Evolutionary conservation across 92 coral and sea anemone genomes (phyloP).

Genomic region (Zoanthus solanderi): DNA sequence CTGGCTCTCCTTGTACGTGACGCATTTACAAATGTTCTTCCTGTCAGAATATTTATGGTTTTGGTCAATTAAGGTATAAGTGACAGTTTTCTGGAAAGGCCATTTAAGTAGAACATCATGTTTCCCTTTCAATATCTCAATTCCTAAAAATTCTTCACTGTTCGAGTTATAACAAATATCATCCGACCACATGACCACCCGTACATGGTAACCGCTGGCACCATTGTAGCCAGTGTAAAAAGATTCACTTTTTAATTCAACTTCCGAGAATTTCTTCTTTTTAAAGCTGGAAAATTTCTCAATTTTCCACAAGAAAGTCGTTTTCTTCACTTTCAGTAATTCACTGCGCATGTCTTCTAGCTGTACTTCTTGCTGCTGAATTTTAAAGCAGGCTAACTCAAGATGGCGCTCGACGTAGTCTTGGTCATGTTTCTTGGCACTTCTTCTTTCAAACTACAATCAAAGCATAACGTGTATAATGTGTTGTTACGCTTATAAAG

Average conservation of each 20-base stretch:
- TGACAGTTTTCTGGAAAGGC: constrained; percentile 66
- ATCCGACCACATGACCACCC: constrained; percentile 39
- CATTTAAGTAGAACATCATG: constrained; percentile 64
- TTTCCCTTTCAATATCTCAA: constrained; percentile 58
- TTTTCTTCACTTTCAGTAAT: constrained; percentile 22
- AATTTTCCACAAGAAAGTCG: constrained; percentile 38
- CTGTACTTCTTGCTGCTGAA: constrained; percentile 9
- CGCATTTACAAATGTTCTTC: constrained; percentile 50
- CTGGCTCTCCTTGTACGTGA: constrained; percentile 48
- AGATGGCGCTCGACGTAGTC: constrained; percentile 56
- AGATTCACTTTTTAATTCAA: constrained; percentile 34
- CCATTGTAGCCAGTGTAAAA: constrained; percentile 4
- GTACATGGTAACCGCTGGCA: constrained; percentile 21
- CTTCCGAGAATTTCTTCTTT: constrained; percentile 38
- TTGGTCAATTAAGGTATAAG: constrained; percentile 60
- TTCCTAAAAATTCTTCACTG: constrained; percentile 38
- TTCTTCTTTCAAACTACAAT: constrained; percentile 62
- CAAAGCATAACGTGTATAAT: not conserved
- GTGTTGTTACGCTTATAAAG: too few species aligned
- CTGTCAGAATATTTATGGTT: constrained; percentile 48
- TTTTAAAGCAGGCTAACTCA: constrained; percentile 49
- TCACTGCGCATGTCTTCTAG: constrained; percentile 39
- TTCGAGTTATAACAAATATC: constrained; percentile 41
- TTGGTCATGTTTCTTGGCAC: constrained; percentile 53
- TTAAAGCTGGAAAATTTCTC: constrained; percentile 44